Conservation (phyloP, 2,113 vertebrate species). For the Alces alces region DNA sequence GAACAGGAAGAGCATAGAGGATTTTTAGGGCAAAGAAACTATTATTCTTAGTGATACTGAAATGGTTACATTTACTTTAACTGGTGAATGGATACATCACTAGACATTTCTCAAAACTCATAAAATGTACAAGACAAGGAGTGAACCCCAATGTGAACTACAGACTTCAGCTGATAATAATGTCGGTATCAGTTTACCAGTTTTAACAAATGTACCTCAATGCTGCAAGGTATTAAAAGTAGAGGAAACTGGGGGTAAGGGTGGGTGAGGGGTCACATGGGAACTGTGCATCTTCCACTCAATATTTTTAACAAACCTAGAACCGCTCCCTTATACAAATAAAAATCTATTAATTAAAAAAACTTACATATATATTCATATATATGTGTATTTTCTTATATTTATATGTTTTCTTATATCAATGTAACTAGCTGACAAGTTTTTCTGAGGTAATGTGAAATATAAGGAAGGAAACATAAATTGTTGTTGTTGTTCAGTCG, state of each 20-base stretch:
- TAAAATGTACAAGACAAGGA: background rate
- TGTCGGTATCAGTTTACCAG: background rate
- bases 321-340: background rate
- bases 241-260: background rate
- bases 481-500: background rate
- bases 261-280: background rate
- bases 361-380: background rate
- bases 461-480: background rate
- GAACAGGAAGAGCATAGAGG: background rate
- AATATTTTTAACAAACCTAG: background rate
- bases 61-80: background rate
- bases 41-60: background rate
- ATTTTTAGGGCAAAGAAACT: background rate
- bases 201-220: background rate
- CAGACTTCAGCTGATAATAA: background rate
- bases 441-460: background rate
- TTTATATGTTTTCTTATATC: background rate
- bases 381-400: background rate
- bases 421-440: background rate
- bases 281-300: background rate
- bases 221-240: background rate
- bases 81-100: background rate
- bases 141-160: background rate
- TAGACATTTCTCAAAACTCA: background rate
- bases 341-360: background rate